Evolutionary conservation across 2,888 invertebrate species (phyloP), one percentile per base, ranked within the genome.

Genomic region (Euphydryas editha): DNA sequence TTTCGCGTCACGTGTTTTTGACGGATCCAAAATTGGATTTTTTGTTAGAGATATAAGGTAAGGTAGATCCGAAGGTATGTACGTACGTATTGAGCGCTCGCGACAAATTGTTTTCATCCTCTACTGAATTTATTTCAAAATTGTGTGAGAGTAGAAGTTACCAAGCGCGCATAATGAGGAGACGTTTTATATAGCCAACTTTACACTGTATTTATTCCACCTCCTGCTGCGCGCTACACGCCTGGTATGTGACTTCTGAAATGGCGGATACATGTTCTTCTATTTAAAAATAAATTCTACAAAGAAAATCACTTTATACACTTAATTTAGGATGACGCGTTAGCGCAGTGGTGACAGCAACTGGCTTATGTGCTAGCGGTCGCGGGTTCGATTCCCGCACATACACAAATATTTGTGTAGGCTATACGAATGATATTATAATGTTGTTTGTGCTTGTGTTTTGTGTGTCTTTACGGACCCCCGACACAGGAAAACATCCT

Each of bases 21-120:
- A 91, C 90, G 89, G 86, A 86, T 83, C 76, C 83, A 85, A 90
- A 89, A 91, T 91, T 90, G 89, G 88, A 86, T 90, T 90, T 87
- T 88, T 84, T 78, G 82, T 82, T 67, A 67, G 67, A 71, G 78
- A 80, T 77, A 77, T 78, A 77, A 73, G 75, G 75, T 74, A 73
- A 67, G 74, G 73, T 51, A 6, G 15, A 51, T 24, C 18, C 30
- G n/a, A n/a, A n/a, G n/a, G n/a, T n/a, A n/a, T 39, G 15, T 21
- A 51, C 18, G n/a, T 30, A 51, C 15, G 10, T 54, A 30, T 54
- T n/a, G 54, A 30, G 30, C n/a, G 24, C 18, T 57, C 44, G 59
- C 65, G 65, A 69, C 67, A 62, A 70, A 75, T 75, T 71, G 68
- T 72, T 72, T 71, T 67, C 4, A 61, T 65, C 67, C 49, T 15